These are phyloP conservation scores for Enteromius paludinosus DNA, from an alignment of 2,797 vertebrate genomes.

Conservation along the genomic window DNA sequence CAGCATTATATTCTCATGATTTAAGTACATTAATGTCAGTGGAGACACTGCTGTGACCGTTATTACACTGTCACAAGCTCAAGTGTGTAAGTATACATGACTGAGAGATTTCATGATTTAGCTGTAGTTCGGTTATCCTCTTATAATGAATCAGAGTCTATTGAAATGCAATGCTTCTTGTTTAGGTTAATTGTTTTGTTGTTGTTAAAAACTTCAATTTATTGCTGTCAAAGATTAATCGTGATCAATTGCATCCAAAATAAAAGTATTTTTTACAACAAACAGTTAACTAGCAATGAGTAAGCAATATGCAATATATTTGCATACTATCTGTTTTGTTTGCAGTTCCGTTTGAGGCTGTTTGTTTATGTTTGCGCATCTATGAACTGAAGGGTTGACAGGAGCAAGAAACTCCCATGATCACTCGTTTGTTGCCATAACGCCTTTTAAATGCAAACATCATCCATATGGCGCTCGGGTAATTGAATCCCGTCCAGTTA, in stretches of 20 bases:
- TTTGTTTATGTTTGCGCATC: background rate
- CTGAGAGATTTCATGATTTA: constrained; percentile 63
- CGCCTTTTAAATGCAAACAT: constrained; percentile 7
- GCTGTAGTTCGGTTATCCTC: constrained; percentile 69
- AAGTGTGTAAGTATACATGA: constrained; percentile 58
- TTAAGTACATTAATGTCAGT: background rate
- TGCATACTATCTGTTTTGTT: background rate
- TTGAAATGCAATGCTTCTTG: constrained; percentile 60
- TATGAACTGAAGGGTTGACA: background rate
- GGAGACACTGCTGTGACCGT: background rate
- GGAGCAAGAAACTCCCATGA: background rate
- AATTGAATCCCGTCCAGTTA: constrained; percentile 6
- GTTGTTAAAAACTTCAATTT: background rate
- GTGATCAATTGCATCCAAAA: too few relatives aligned
- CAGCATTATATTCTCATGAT: constrained; percentile 2
- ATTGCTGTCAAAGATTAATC: too few relatives aligned
- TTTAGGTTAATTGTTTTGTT: background rate
- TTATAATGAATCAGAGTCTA: constrained; percentile 58
- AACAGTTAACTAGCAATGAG: background rate
- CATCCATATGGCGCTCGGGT: background rate
- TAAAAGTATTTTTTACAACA: background rate
- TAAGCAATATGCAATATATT: background rate
- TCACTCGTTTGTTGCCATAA: background rate
- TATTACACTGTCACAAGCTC: background rate
- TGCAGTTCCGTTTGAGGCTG: background rate